Evolutionary conservation across 2,113 vertebrate genomes (phyloP).

Genomic region (Corapipo altera): DNA sequence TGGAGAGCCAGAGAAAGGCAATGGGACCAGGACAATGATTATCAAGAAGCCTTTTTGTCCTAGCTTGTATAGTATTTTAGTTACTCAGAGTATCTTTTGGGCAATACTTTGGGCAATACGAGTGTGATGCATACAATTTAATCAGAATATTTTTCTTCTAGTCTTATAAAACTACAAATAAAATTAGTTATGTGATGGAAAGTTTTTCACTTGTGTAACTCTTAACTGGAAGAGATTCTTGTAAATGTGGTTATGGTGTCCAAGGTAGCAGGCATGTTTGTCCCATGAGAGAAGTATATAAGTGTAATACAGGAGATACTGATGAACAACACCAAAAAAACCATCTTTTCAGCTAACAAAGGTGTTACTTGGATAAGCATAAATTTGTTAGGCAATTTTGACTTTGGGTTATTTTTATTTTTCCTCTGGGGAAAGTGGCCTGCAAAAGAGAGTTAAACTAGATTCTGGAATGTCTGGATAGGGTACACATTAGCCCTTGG

Average conservation of each 20-base stretch:
- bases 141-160: background rate
- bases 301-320: background rate
- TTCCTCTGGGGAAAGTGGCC: background rate
- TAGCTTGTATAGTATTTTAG: background rate
- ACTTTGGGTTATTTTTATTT: background rate
- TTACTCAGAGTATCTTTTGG: background rate
- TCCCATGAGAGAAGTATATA: background rate
- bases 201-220: background rate
- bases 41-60: background rate
- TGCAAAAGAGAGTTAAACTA: background rate
- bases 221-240: background rate
- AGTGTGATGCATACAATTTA: background rate
- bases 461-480: background rate
- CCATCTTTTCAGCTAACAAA: background rate
- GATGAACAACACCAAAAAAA: background rate
- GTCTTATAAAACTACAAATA: background rate
- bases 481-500: background rate
- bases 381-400: background rate
- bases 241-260: background rate
- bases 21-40: background rate
- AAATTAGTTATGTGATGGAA: background rate
- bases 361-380: background rate
- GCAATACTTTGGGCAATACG: background rate
- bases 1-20: background rate
- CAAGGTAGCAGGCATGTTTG: background rate